Conservation (phyloP, 2,113 vertebrate species). For the Myotis davidii region DNA sequence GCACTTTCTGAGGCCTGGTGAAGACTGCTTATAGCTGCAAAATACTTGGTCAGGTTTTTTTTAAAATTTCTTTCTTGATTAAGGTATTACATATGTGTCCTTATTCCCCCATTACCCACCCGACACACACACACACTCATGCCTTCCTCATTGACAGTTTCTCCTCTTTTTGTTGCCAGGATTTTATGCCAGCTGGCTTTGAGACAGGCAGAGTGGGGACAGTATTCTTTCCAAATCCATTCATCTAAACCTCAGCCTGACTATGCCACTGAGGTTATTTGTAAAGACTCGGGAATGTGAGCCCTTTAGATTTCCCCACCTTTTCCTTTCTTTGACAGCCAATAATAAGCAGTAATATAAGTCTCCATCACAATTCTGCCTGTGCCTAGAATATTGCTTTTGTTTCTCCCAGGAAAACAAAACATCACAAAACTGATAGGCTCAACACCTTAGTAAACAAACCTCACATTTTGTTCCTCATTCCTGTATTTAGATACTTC, state of each 20-base stretch:
- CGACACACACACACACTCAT: no score
- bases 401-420: not conserved
- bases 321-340: not conserved
- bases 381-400: not conserved
- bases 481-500: not conserved
- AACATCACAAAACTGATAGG: fast-evolving
- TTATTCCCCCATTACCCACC: no score
- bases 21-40: not conserved
- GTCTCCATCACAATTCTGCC: not conserved
- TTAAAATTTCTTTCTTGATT: no score
- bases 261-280: not conserved
- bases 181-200: not conserved
- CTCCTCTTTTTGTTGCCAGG: constrained; percentile 3
- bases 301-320: not conserved
- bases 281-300: not conserved
- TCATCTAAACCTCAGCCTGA: not conserved
- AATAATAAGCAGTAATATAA: not conserved
- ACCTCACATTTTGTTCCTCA: not conserved
- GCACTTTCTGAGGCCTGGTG: not conserved
- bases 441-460: not conserved
- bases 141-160: not conserved
- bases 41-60: not conserved
- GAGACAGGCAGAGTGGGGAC: fast-evolving
- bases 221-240: not conserved
- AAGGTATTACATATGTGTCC: no score